These are phyloP conservation scores for Cenopis cana DNA, from an alignment of 2,888 invertebrate genomes.

Conservation along the genomic window DNA sequence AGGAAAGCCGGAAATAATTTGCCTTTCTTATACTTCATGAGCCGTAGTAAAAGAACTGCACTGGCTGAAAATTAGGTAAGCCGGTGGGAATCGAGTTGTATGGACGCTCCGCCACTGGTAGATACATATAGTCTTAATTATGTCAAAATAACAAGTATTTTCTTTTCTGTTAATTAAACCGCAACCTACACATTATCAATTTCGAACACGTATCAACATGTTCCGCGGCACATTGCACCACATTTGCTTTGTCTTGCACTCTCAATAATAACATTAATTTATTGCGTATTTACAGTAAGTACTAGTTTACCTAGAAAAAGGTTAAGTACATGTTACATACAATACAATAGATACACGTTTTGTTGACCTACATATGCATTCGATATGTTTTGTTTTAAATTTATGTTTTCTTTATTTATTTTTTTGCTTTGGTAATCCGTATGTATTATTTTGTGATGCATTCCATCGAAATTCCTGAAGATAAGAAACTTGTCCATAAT, in stretches of 20 bases:
- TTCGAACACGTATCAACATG: slow-evolving; percentile 11
- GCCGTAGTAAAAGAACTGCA: too few relatives aligned
- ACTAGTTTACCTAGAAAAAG: slow-evolving; percentile 24
- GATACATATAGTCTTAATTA: background rate
- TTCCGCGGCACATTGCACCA: slow-evolving; percentile 18
- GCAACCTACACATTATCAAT: background rate
- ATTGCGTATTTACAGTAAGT: background rate
- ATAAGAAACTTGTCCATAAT: too few relatives aligned
- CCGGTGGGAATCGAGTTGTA: too few relatives aligned
- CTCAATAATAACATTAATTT: slow-evolving; percentile 14
- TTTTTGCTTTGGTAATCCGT: background rate
- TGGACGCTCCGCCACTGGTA: too few relatives aligned
- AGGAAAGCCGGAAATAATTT: too few relatives aligned
- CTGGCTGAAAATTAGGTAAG: too few relatives aligned
- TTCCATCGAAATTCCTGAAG: too few relatives aligned
- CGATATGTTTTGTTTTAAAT: background rate
- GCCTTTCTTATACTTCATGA: too few relatives aligned
- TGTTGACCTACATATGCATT: slow-evolving; percentile 22
- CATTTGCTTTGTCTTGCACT: slow-evolving; percentile 13
- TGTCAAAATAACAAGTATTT: background rate
- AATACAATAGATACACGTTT: background rate
- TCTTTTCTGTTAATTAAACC: background rate
- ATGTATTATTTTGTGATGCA: too few relatives aligned
- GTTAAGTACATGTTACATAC: background rate
- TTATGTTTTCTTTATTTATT: background rate